These are phyloP conservation scores for Steinernema hermaphroditum DNA, from an alignment of 2,888 invertebrate genomes.

Conservation along the genomic window DNA sequence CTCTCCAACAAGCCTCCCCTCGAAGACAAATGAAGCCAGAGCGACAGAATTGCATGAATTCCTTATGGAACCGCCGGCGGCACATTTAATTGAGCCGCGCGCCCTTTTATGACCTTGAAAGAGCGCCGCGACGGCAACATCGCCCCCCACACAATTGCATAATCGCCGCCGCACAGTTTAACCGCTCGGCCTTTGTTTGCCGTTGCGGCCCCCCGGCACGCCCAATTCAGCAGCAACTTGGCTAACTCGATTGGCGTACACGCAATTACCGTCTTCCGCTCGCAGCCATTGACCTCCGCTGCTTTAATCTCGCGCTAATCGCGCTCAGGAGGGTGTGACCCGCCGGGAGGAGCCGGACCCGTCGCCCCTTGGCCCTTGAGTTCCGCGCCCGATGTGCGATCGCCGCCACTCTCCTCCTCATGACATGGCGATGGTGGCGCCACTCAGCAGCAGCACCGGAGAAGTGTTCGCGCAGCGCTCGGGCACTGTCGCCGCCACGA, in stretches of 20 bases:
- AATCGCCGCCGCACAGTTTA: slow-evolving; percentile 15
- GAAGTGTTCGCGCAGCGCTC: not conserved
- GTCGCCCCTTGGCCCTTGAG: not conserved
- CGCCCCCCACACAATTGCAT: not conserved
- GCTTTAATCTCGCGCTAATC: slow-evolving; percentile 31
- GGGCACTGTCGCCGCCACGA: not conserved
- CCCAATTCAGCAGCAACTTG: not conserved
- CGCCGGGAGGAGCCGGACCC: not conserved
- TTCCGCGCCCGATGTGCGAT: slow-evolving; percentile 25
- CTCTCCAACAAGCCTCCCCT: slow-evolving; percentile 1
- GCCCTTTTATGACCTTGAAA: slow-evolving; percentile 25
- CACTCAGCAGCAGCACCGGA: not conserved
- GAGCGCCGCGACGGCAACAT: slow-evolving; percentile 16
- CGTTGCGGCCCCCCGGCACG: not conserved
- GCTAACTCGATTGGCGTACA: not conserved
- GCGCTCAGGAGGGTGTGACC: slow-evolving; percentile 20
- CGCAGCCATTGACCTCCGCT: slow-evolving; percentile 21
- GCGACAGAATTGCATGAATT: slow-evolving; percentile 23
- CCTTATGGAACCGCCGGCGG: not conserved
- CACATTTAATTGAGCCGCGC: slow-evolving; percentile 16
- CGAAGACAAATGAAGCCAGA: not conserved
- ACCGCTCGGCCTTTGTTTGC: slow-evolving; percentile 14
- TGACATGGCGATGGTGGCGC: not conserved
- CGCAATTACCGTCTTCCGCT: slow-evolving; percentile 24
- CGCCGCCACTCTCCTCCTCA: slow-evolving; percentile 1